A percentile compares a stretch with the other conserved stretches of the same genome.
phyloP scores from a whole-genome alignment of 2,113 vertebrate genomes.

The Alaudala cheleensis region DNA sequence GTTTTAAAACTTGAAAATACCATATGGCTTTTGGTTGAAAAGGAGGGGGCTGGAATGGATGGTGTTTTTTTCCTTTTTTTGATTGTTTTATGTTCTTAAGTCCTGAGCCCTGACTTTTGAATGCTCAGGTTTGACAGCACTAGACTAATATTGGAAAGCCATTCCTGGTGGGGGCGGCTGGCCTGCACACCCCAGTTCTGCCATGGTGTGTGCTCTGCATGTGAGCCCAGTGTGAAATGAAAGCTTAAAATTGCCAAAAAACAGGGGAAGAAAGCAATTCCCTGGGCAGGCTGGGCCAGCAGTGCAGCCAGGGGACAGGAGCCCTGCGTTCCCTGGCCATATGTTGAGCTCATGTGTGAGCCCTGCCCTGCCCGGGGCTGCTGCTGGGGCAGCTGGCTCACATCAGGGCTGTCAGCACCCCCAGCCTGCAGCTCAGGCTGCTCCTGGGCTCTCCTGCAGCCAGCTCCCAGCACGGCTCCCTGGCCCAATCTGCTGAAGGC shows the following conservation, averaged over 20 bases:
- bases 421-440: constrained; percentile 11
- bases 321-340: neutral
- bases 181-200: neutral
- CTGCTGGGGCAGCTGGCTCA: constrained; percentile 13
- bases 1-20: neutral
- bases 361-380: neutral
- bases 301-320: neutral
- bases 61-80: neutral
- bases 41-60: too few species aligned
- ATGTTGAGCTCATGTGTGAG: neutral
- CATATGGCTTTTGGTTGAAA: neutral
- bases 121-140: neutral
- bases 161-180: neutral
- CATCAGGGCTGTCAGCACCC: constrained; percentile 39
- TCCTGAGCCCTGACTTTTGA: neutral
- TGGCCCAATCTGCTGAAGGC: neutral
- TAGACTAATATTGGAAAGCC: neutral
- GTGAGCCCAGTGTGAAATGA: fast-evolving
- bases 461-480: neutral
- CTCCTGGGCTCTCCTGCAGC: neutral
- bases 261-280: neutral
- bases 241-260: neutral
- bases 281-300: neutral
- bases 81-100: neutral
- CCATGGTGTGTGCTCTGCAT: fast-evolving